These are phyloP conservation scores for Chrosomus eos DNA, from an alignment of 2,797 vertebrate species.

Conservation along the genomic window DNA sequence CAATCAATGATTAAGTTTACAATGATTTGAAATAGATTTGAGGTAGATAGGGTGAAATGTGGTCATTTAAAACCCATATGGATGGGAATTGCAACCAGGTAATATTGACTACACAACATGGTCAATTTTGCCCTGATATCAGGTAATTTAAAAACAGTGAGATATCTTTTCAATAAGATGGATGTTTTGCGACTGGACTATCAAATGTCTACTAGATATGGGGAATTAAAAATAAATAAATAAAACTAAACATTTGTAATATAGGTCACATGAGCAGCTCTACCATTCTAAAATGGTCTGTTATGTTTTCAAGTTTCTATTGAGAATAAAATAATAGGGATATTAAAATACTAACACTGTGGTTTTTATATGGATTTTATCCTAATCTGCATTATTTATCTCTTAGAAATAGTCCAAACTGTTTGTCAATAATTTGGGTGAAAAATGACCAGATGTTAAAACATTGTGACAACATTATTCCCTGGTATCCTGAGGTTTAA, in stretches of 20 bases:
- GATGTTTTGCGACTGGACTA: background rate
- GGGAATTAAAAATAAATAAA: constrained; percentile 48
- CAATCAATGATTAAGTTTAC: background rate
- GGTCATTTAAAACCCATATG: constrained; percentile 31
- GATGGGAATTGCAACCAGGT: background rate
- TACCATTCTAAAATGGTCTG: background rate
- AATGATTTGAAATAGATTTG: constrained; percentile 65
- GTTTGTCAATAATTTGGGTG: background rate
- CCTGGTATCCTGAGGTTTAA: constrained; percentile 17
- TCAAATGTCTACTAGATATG: constrained; percentile 4
- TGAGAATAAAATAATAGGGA: background rate
- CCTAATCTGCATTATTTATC: background rate
- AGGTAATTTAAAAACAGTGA: background rate
- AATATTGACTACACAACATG: background rate
- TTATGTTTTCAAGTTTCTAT: constrained; percentile 40
- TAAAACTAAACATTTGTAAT: background rate
- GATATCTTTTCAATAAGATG: background rate
- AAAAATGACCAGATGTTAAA: background rate
- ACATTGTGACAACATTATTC: background rate
- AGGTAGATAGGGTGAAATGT: constrained; percentile 72
- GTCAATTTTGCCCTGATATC: background rate
- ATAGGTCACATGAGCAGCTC: constrained; percentile 38
- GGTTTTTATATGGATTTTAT: constrained; percentile 12
- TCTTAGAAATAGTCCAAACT: background rate
- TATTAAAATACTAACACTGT: constrained; percentile 7